Evolutionary conservation across 2,113 vertebrate genomes (phyloP).

Genomic region (Telmatochromis sp.): DNA sequence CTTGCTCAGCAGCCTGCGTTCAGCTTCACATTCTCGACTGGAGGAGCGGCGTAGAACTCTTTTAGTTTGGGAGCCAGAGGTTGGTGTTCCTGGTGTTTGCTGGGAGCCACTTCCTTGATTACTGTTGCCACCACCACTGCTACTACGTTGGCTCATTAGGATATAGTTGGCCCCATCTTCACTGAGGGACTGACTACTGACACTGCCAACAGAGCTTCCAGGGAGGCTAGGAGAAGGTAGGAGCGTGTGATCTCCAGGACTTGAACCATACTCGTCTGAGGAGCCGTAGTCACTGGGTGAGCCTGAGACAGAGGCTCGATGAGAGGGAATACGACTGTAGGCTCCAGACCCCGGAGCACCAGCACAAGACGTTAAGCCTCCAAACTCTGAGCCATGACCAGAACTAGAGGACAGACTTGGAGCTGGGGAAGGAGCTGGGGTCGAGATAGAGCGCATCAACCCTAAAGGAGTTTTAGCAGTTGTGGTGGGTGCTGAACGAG

Average conservation of each 20-base stretch:
- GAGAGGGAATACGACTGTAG: constrained; percentile 55
- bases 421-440: constrained; percentile 55
- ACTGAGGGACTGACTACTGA: constrained; percentile 44
- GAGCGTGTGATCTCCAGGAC: constrained; percentile 65
- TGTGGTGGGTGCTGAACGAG: constrained; percentile 47
- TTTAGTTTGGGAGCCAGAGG: constrained; percentile 43
- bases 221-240: constrained; percentile 49
- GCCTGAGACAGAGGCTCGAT: constrained; percentile 64
- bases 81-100: constrained; percentile 28
- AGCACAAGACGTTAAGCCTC: constrained; percentile 5
- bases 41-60: constrained; percentile 69
- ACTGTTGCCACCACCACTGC: background rate
- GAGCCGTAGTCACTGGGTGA: constrained; percentile 77
- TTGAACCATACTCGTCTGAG: constrained; percentile 78
- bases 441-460: constrained; percentile 73
- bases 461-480: constrained; percentile 61
- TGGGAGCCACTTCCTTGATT: constrained; percentile 29
- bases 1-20: constrained; percentile 65
- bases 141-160: constrained; percentile 66
- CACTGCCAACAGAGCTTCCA: constrained; percentile 55
- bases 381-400: constrained; percentile 66
- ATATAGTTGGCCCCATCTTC: constrained; percentile 73
- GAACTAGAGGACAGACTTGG: constrained; percentile 63
- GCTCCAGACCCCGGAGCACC: constrained; percentile 23
- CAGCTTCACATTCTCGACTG: constrained; percentile 68